These are phyloP conservation scores for Sesamia inferens DNA, from an alignment of 2,888 invertebrate genomes.

Conservation along the genomic window DNA sequence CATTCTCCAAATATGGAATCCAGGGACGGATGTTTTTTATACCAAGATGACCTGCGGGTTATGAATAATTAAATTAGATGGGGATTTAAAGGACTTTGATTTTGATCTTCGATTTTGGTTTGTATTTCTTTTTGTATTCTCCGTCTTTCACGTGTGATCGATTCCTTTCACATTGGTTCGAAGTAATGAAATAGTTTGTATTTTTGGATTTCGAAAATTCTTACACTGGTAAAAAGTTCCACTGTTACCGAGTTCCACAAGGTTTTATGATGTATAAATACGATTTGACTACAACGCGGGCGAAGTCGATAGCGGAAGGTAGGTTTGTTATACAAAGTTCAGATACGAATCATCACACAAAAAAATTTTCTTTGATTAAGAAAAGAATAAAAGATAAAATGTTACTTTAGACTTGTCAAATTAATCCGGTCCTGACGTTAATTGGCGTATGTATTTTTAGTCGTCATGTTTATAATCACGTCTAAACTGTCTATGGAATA, in stretches of 20 bases:
- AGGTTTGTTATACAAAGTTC: background rate
- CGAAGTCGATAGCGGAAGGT: background rate
- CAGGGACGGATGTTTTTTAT: constrained; percentile 43
- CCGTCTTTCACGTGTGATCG: background rate
- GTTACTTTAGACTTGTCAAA: too few relatives aligned
- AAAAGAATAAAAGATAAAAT: too few relatives aligned
- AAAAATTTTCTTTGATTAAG: too few relatives aligned
- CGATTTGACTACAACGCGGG: background rate
- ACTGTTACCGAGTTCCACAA: background rate
- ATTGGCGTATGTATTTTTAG: too few relatives aligned
- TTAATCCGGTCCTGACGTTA: too few relatives aligned
- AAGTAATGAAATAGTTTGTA: background rate
- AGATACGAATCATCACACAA: background rate
- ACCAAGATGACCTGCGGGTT: constrained; percentile 46
- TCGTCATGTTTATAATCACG: too few relatives aligned
- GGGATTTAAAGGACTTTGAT: constrained; percentile 21
- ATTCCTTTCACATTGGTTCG: constrained; percentile 12
- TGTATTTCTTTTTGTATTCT: background rate
- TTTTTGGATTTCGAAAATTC: background rate
- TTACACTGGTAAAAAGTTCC: background rate
- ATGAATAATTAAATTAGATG: constrained; percentile 64
- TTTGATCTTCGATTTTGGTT: background rate
- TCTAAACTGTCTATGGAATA: too few relatives aligned
- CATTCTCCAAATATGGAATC: constrained; percentile 62
- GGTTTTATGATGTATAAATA: background rate